Evolutionary conservation across 2,113 vertebrate species (phyloP).

Genomic region (Cyanoramphus novaezelandiae): DNA sequence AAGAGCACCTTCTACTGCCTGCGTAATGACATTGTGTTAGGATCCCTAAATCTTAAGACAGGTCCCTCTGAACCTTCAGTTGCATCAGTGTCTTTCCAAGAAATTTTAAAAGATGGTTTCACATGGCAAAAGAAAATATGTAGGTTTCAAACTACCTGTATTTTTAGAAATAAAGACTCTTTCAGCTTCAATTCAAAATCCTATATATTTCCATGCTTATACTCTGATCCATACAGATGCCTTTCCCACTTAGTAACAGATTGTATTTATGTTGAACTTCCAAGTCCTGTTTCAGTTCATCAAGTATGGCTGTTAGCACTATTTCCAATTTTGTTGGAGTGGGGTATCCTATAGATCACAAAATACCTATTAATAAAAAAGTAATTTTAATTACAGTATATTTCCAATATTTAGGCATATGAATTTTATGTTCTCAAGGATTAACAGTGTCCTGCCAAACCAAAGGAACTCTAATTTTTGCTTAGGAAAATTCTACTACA

Average conservation of each 20-base stretch:
- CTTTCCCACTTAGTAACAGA: background rate
- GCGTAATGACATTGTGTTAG: background rate
- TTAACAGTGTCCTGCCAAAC: background rate
- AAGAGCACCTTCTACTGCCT: constrained; percentile 61
- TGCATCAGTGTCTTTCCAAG: background rate
- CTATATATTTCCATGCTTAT: background rate
- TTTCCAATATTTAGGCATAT: background rate
- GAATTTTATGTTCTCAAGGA: background rate
- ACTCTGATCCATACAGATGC: background rate
- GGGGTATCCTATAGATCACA: background rate
- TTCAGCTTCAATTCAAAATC: background rate
- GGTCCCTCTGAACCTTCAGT: background rate
- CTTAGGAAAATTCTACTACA: background rate
- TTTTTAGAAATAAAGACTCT: background rate
- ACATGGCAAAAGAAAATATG: background rate
- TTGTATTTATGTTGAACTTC: background rate
- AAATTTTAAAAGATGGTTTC: background rate
- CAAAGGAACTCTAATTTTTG: background rate
- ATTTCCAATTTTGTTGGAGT: background rate
- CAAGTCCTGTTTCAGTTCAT: background rate
- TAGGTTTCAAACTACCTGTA: background rate
- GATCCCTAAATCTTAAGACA: background rate
- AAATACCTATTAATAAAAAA: background rate
- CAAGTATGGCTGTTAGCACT: background rate
- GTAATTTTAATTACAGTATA: background rate